Conservation (phyloP, 2,113 vertebrate genomes). For the Vidua chalybeata region DNA sequence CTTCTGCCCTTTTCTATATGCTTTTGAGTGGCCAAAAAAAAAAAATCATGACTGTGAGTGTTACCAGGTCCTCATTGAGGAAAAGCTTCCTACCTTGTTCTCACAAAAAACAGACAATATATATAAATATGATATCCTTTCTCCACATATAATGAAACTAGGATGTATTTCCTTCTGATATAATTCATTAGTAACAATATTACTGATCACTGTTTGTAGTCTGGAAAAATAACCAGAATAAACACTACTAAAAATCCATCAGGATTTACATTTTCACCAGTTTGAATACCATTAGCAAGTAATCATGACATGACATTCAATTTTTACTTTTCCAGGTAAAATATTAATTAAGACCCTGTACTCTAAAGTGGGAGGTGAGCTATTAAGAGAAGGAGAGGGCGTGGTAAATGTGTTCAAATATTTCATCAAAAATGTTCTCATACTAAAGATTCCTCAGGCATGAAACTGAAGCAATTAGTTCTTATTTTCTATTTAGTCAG, state of each 20-base stretch:
- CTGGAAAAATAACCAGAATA: background rate
- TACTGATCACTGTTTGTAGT: background rate
- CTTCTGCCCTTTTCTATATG: background rate
- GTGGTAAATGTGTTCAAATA: background rate
- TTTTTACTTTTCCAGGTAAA: background rate
- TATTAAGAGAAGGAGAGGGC: background rate
- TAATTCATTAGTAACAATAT: background rate
- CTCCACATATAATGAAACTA: background rate
- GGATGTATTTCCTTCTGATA: background rate
- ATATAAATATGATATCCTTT: background rate
- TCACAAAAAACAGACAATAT: background rate
- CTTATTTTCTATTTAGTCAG: background rate
- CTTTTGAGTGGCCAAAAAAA: constrained; percentile 23
- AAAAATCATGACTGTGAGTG: background rate
- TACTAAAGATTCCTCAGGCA: background rate
- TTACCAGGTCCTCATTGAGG: background rate
- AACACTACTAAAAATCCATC: background rate
- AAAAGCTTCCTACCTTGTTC: background rate
- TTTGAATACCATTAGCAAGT: background rate
- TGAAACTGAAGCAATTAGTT: constrained; percentile 12
- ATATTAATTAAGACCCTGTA: background rate
- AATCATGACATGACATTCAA: background rate
- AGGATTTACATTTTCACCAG: background rate
- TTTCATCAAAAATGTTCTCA: background rate
- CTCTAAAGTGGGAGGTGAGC: background rate